These are phyloP conservation scores for Caenorhabditis sulstoni DNA, from an alignment of 2,888 invertebrate genomes.

Conservation along the genomic window DNA sequence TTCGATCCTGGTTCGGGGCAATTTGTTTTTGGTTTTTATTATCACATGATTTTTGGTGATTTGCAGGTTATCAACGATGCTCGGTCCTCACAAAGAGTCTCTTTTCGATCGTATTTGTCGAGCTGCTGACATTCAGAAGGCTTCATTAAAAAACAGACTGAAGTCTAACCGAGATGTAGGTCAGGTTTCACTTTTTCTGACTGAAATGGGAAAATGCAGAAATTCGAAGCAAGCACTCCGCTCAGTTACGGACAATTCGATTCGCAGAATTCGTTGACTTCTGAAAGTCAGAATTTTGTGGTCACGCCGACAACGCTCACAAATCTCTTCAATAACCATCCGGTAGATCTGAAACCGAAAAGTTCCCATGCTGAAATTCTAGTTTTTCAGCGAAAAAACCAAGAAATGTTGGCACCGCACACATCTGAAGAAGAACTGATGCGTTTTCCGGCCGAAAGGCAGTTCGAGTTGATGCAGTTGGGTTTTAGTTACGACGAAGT, in stretches of 20 bases:
- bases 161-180: constrained; percentile 70
- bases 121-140: constrained; percentile 70
- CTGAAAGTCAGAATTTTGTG: constrained; percentile 45
- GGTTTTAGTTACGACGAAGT: constrained; percentile 70
- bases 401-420: constrained; percentile 40
- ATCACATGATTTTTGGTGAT: too few relatives aligned
- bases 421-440: constrained; percentile 55
- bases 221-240: constrained; percentile 32
- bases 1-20: constrained; percentile 80
- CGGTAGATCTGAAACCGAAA: background rate
- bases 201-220: constrained; percentile 21
- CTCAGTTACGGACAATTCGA: constrained; percentile 24
- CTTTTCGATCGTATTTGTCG: constrained; percentile 71
- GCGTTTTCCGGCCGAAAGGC: constrained; percentile 65
- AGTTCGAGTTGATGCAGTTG: constrained; percentile 66
- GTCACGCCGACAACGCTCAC: constrained; percentile 57
- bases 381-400: constrained; percentile 28
- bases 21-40: constrained; percentile 30
- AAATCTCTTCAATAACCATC: constrained; percentile 32
- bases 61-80: constrained; percentile 62
- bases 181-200: too few relatives aligned
- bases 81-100: constrained; percentile 67
- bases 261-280: constrained; percentile 51
- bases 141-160: constrained; percentile 69
- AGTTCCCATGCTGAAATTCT: too few relatives aligned